Base-by-base conservation (phyloP, 2,888 invertebrate species). In the Catotricha subobsoleta region DNA sequence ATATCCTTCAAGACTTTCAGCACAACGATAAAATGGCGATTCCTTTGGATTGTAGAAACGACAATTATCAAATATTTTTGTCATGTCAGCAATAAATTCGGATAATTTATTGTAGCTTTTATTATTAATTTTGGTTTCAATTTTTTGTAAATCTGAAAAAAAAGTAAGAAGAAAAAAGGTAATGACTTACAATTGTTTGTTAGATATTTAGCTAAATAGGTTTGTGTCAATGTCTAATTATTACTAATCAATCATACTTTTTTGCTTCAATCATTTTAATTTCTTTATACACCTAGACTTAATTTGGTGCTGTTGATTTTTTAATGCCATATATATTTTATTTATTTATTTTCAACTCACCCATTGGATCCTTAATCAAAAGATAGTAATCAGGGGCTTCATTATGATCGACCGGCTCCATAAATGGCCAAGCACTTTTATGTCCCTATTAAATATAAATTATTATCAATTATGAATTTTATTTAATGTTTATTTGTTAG, bases 21-120 rank as follows among this genome's bases (percentile, higher is more conserved):
- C 95, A 67, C 92, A 92, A 56, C 91, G 83, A 67, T 86, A 94
- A 66, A 94, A 92, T 46, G 88, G 84, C 15, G 94, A 90, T 61
- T 91, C 91, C 57, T 84, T 82, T 44, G 91, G 87, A 66, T 95
- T 95, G 67, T 92, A 95, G 59, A 90, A 88, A 49, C 95, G 81
- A 70, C 97, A 97, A 66, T 98, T 98, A 67, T 97, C 94, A 65
- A 97, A 95, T 58, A 98, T 91, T 66, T 91, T 90, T 47, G 90
- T 92, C 78, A 95, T 88, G 62, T 97, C 97, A 59, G 88, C 88
- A 56, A 94, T 87, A 64, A 95, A 94, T 59, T 97, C 92, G 59
- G 86, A 82, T 51, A 95, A 69, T 58, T 80, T 83, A 56, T 76
- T 78, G 62, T 95, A 95, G 39, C 69, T 71, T 56, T 77, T 76